phyloP scores from a whole-genome alignment of 1,140 invertebrate species.

The Macrotrachela quadricornifera region DNA sequence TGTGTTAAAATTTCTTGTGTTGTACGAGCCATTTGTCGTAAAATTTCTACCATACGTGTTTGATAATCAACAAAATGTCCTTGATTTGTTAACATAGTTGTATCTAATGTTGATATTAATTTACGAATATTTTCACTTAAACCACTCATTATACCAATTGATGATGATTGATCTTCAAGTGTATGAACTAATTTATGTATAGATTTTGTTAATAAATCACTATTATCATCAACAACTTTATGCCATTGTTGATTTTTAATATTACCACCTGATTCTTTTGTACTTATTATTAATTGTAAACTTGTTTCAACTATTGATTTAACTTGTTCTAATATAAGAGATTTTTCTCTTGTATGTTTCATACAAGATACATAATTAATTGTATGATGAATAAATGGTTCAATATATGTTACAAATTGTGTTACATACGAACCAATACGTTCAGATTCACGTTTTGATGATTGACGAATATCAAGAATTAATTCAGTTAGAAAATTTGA shows the following conservation, averaged over 20 bases:
- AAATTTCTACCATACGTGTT: constrained; percentile 41
- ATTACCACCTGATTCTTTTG: constrained; percentile 77
- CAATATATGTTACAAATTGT: too few species aligned
- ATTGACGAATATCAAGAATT: too few species aligned
- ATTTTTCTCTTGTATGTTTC: too few species aligned
- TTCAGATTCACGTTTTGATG: too few species aligned
- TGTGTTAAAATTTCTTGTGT: constrained; percentile 68
- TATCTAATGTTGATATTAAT: constrained; percentile 47
- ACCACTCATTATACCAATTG: constrained; percentile 49
- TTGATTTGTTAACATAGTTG: not conserved
- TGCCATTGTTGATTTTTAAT: constrained; percentile 50
- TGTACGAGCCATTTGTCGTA: constrained; percentile 75
- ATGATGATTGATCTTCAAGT: constrained; percentile 61
- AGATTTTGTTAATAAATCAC: constrained; percentile 52
- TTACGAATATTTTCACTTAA: constrained; percentile 71
- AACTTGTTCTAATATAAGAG: constrained; percentile 49
- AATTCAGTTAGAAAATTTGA: too few species aligned
- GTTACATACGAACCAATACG: too few species aligned
- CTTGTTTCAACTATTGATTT: constrained; percentile 79
- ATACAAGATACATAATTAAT: too few species aligned
- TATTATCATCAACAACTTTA: constrained; percentile 57
- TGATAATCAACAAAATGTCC: constrained; percentile 35
- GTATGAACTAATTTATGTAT: constrained; percentile 55
- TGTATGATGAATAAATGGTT: too few species aligned
- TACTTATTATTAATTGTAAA: constrained; percentile 56